Conservation (phyloP, 1,140 invertebrate genomes). For the Oscheius sp. region DNA sequence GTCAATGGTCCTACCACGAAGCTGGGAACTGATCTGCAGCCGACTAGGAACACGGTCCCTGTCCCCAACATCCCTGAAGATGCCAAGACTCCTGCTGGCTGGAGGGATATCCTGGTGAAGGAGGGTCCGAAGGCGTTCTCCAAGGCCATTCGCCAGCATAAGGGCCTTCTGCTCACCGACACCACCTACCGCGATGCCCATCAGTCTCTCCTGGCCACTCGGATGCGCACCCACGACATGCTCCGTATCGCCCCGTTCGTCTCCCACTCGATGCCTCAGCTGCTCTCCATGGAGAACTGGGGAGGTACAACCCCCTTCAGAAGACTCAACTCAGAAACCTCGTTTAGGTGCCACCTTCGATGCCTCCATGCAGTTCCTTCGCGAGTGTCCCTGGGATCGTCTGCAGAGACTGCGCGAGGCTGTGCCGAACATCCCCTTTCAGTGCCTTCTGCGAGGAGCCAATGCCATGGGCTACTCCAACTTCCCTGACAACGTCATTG, state of each 20-base stretch:
- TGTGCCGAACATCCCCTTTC: slow-evolving; percentile 97
- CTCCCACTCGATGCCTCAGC: slow-evolving; percentile 78
- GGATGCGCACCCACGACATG: slow-evolving; percentile 89
- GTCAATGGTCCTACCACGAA: slow-evolving; percentile 95
- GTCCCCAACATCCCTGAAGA: not conserved
- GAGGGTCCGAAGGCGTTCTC: slow-evolving; percentile 92
- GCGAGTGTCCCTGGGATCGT: slow-evolving; percentile 98
- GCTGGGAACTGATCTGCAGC: slow-evolving; percentile 81
- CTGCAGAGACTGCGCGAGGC: slow-evolving; percentile 81
- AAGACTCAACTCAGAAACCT: not conserved
- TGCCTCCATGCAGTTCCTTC: slow-evolving; percentile 88
- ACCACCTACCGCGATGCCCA: slow-evolving; percentile 97
- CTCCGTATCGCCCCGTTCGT: slow-evolving; percentile 89
- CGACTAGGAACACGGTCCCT: slow-evolving; percentile 72
- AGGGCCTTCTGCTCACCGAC: slow-evolving; percentile 88
- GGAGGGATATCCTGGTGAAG: slow-evolving; percentile 77
- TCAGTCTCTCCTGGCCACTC: slow-evolving; percentile 90
- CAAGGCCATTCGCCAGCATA: slow-evolving; percentile 82
- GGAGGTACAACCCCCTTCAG: slow-evolving; percentile 67
- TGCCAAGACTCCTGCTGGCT: slow-evolving; percentile 66
- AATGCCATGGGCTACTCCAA: slow-evolving; percentile 98
- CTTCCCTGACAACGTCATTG: slow-evolving; percentile 96
- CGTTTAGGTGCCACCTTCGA: slow-evolving; percentile 88
- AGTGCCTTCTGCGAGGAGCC: slow-evolving; percentile 94
- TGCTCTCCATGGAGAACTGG: slow-evolving; percentile 93